A percentile compares a stretch with the other conserved stretches of the same genome.
Conservation (phyloP, 2,888 invertebrate genomes). For the Baronia brevicornis region DNA sequence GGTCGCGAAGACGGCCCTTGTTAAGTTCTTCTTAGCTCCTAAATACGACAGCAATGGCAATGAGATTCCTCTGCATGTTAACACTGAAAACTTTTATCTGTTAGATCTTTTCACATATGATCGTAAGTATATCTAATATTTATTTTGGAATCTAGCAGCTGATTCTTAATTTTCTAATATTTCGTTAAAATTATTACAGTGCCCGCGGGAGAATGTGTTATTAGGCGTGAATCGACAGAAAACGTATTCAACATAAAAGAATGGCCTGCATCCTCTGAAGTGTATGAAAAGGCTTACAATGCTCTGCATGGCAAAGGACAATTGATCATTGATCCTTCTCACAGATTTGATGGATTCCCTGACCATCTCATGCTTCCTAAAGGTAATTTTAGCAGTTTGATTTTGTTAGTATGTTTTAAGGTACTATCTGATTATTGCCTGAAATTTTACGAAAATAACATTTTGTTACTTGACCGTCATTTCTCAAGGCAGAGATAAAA, state of each 20-base stretch:
- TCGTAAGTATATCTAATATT: constrained; percentile 50
- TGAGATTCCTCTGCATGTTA: constrained; percentile 67
- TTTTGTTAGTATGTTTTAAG: not conserved
- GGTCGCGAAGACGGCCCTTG: constrained; percentile 61
- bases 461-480: too few relatives aligned
- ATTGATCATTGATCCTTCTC: constrained; percentile 57
- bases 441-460: too few relatives aligned
- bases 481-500: too few relatives aligned
- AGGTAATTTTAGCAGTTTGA: constrained; percentile 42
- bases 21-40: constrained; percentile 81
- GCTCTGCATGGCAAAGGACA: constrained; percentile 60
- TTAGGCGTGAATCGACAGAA: constrained; percentile 74
- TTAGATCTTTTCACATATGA: constrained; percentile 74
- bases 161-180: not conserved
- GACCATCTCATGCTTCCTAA: constrained; percentile 79
- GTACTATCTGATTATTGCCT: too few relatives aligned
- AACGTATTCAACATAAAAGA: constrained; percentile 75
- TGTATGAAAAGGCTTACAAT: constrained; percentile 62
- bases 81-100: constrained; percentile 74
- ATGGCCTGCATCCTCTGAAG: constrained; percentile 50
- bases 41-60: constrained; percentile 77
- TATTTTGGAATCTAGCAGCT: too few relatives aligned
- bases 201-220: constrained; percentile 61
- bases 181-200: constrained; percentile 29
- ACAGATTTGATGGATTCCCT: constrained; percentile 76